Evolutionary conservation across 2,797 vertebrate species (phyloP).

Genomic region (Botia kubotai): DNA sequence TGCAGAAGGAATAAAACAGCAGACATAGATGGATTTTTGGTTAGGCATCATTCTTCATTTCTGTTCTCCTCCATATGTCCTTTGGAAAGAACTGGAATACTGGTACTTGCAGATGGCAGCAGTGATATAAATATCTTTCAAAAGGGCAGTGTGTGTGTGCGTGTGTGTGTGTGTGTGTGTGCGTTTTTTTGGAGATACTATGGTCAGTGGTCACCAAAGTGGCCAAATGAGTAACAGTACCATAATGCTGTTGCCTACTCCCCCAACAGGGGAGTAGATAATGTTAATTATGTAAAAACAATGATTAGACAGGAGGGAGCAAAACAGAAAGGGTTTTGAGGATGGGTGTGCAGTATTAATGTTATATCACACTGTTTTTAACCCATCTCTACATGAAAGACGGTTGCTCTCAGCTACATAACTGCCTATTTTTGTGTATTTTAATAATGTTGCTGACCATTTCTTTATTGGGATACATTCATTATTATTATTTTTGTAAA

Average conservation of each 20-base stretch:
- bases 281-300: constrained; percentile 74
- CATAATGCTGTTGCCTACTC: constrained; percentile 72
- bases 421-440: not conserved
- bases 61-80: constrained; percentile 32
- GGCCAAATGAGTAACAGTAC: constrained; percentile 66
- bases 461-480: not conserved
- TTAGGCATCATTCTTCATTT: not conserved
- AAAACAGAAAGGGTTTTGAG: constrained; percentile 62
- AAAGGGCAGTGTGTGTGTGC: constrained; percentile 31
- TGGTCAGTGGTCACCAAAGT: constrained; percentile 65
- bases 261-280: too few relatives aligned
- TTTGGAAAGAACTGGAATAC: constrained; percentile 13
- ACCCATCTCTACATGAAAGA: not conserved
- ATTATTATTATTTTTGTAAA: not conserved
- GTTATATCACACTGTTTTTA: not conserved
- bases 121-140: constrained; percentile 47
- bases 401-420: not conserved
- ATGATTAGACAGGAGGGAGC: constrained; percentile 66
- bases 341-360: constrained; percentile 53
- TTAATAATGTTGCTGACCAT: not conserved
- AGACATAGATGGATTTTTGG: not conserved
- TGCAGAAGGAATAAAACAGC: not conserved
- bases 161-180: not conserved
- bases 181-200: not conserved
- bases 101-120: constrained; percentile 39